phyloP scores from a whole-genome alignment of 2,888 invertebrate genomes.

The Pteria penguin region DNA sequence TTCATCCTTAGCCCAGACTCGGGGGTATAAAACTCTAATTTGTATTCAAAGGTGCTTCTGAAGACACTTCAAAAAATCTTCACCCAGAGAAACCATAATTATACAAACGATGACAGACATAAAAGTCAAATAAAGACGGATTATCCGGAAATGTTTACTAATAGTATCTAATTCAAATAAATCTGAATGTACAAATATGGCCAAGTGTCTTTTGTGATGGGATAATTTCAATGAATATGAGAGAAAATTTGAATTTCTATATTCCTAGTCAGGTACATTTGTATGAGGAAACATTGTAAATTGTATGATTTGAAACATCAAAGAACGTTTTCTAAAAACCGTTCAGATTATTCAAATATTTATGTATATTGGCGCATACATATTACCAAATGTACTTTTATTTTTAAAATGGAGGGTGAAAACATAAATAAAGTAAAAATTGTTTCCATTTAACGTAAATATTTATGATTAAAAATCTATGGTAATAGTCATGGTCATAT shows the following conservation, averaged over 20 bases:
- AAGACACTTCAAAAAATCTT: neutral
- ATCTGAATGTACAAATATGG: neutral
- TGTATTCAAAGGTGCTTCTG: slow-evolving; percentile 2
- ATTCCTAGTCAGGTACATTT: neutral
- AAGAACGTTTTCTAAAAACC: neutral
- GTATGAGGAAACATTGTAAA: neutral
- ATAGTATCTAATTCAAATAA: slow-evolving; percentile 9
- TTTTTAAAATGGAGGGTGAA: no score
- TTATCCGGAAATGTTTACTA: slow-evolving; percentile 4
- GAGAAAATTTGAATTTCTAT: neutral
- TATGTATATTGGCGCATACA: no score
- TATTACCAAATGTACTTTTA: no score
- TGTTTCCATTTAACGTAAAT: no score
- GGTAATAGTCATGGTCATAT: no score
- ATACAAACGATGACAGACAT: neutral
- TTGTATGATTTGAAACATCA: neutral
- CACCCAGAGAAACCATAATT: neutral
- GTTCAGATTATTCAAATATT: no score
- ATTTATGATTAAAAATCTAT: no score
- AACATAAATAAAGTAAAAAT: no score
- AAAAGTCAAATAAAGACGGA: slow-evolving; percentile 13
- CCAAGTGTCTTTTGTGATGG: neutral
- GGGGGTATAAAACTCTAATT: slow-evolving; percentile 1
- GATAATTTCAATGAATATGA: neutral
- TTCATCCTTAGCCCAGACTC: neutral